A percentile compares a stretch with the other conserved stretches of the same genome.
Conservation (phyloP, 1,140 invertebrate species). For the Drosophila miranda region DNA sequence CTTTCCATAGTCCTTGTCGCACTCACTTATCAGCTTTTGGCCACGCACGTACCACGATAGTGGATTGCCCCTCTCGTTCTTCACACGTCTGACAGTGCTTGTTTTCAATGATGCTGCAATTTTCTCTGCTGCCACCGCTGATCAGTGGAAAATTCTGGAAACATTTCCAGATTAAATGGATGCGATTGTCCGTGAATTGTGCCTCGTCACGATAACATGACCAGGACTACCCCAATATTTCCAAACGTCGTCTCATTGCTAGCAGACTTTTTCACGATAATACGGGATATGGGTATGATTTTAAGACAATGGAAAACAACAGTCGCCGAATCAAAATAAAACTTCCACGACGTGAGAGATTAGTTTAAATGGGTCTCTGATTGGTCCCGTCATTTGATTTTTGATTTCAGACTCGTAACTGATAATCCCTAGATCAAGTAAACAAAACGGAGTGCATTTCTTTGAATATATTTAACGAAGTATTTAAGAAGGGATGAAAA, state of each 20-base stretch:
- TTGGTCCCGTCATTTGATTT: no score
- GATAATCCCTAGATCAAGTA: no score
- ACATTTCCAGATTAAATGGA: constrained; percentile 5
- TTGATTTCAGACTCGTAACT: no score
- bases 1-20: constrained; percentile 3
- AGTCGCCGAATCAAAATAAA: neutral
- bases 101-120: constrained; percentile 33
- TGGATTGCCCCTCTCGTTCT: constrained; percentile 4
- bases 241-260: neutral
- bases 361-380: no score
- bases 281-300: no score
- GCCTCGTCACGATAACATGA: constrained; percentile 24
- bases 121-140: constrained; percentile 33
- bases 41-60: constrained; percentile 16
- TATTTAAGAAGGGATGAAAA: no score
- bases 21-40: constrained; percentile 30
- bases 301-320: neutral
- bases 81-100: neutral
- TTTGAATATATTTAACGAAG: no score
- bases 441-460: no score
- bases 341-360: no score
- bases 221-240: constrained; percentile 7
- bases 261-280: no score
- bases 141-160: constrained; percentile 61
- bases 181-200: constrained; percentile 5